Percentiles rank a stretch among this genome's conserved stretches.
phyloP scores from a whole-genome alignment of 2,113 vertebrate species.

The Empidonax traillii region DNA sequence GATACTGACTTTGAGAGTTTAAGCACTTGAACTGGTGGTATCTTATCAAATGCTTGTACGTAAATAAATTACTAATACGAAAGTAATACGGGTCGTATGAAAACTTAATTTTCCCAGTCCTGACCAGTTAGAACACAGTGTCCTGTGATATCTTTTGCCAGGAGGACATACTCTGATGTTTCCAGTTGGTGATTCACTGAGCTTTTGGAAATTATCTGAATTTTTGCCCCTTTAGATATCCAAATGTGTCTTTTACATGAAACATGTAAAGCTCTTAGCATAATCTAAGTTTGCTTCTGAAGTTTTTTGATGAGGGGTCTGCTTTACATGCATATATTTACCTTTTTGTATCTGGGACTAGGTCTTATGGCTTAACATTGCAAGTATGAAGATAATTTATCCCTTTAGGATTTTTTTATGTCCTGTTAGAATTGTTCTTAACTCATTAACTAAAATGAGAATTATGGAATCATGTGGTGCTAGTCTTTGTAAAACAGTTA shows the following conservation, averaged over 20 bases:
- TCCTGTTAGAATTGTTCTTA: not conserved
- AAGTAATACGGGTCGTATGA: not conserved
- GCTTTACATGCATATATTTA: not conserved
- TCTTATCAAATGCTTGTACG: not conserved
- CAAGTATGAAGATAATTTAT: not conserved
- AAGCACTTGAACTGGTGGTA: fast-evolving
- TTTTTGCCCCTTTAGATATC: not conserved
- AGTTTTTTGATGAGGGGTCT: not conserved
- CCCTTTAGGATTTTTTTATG: not conserved
- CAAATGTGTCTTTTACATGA: not conserved
- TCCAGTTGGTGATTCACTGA: not conserved
- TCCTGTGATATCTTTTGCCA: not conserved
- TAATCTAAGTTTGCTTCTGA: not conserved
- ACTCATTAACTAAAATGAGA: not conserved
- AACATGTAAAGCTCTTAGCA: not conserved
- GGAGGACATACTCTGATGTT: not conserved
- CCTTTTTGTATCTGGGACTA: not conserved
- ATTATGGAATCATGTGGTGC: fast-evolving
- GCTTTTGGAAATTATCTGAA: not conserved
- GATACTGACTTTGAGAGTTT: not conserved
- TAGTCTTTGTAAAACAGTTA: not conserved
- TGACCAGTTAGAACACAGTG: not conserved
- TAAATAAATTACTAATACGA: not conserved
- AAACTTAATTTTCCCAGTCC: not conserved
- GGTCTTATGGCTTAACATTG: not conserved